These are phyloP conservation scores for Oncorhynchus masou DNA, from an alignment of 2,113 vertebrate species.

Conservation along the genomic window DNA sequence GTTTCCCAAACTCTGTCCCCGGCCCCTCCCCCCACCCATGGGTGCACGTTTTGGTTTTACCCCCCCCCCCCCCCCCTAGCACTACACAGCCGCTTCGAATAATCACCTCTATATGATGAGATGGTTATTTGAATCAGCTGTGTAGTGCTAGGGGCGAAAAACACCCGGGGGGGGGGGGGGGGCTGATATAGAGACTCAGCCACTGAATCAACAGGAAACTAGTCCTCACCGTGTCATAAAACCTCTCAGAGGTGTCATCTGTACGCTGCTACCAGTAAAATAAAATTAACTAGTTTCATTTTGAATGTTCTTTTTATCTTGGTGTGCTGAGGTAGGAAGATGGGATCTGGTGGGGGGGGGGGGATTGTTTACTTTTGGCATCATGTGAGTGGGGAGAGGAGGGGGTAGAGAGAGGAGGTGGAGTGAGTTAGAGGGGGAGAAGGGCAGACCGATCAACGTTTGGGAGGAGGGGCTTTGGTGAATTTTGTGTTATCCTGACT, in stretches of 20 bases:
- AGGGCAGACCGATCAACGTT: background rate
- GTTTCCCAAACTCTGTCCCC: too few relatives aligned
- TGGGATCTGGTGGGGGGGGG: background rate
- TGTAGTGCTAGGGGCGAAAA: too few relatives aligned
- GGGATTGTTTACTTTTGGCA: too few relatives aligned
- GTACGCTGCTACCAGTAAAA: background rate
- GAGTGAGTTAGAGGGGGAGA: background rate
- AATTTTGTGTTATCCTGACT: background rate
- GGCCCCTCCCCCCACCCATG: too few relatives aligned
- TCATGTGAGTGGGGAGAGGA: background rate
- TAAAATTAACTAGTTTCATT: constrained; percentile 32
- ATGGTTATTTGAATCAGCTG: too few relatives aligned
- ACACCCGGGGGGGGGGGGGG: too few relatives aligned
- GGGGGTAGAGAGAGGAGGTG: background rate
- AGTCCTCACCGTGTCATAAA: too few relatives aligned
- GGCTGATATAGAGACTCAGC: too few relatives aligned
- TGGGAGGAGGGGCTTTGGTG: background rate
- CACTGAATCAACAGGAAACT: background rate
- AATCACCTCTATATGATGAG: too few relatives aligned
- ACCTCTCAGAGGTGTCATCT: background rate
- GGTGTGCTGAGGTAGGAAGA: constrained; percentile 1
- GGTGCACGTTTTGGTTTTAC: too few relatives aligned
- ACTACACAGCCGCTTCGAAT: too few relatives aligned
- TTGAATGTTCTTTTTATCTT: constrained; percentile 31
- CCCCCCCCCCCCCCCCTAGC: too few relatives aligned